These are phyloP conservation scores for Lampris megalopsis DNA, from an alignment of 2,113 vertebrate species.

Conservation along the genomic window DNA sequence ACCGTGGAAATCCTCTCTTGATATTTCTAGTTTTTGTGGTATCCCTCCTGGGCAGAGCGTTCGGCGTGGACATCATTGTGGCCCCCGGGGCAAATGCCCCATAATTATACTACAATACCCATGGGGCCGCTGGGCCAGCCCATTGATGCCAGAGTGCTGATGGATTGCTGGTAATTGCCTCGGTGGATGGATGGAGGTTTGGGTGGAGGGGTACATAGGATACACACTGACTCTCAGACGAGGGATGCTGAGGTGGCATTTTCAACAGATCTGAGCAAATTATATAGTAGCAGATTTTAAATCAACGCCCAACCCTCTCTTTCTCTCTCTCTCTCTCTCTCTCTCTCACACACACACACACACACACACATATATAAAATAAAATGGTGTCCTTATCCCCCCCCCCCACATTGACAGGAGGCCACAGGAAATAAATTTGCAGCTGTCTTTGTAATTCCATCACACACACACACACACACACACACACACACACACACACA, in stretches of 20 bases:
- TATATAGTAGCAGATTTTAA: slow-evolving; percentile 8
- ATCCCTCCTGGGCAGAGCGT: slow-evolving; percentile 33
- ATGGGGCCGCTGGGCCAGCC: slow-evolving; percentile 29
- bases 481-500: too few relatives aligned
- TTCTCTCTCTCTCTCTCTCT: not conserved
- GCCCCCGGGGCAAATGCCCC: slow-evolving; percentile 53
- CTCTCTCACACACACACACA: not conserved
- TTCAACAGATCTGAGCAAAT: slow-evolving; percentile 8
- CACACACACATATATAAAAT: too few relatives aligned
- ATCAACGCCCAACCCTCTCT: not conserved
- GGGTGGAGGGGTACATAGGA: slow-evolving; percentile 32
- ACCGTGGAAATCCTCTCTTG: slow-evolving; percentile 2
- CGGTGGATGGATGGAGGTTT: slow-evolving; percentile 34
- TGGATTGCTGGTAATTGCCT: slow-evolving; percentile 65
- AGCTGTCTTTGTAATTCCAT: too few relatives aligned
- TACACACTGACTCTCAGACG: slow-evolving; percentile 29
- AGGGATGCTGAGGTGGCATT: slow-evolving; percentile 45
- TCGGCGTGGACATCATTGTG: slow-evolving; percentile 46
- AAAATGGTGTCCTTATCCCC: too few relatives aligned
- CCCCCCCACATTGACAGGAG: too few relatives aligned
- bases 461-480: too few relatives aligned
- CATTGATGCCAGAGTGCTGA: slow-evolving; percentile 66
- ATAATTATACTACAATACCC: slow-evolving; percentile 74
- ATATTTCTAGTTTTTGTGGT: slow-evolving; percentile 9
- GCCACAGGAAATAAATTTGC: too few relatives aligned